Base-by-base conservation (phyloP, 2,888 invertebrate genomes). In the Euplagia quadripunctaria region DNA sequence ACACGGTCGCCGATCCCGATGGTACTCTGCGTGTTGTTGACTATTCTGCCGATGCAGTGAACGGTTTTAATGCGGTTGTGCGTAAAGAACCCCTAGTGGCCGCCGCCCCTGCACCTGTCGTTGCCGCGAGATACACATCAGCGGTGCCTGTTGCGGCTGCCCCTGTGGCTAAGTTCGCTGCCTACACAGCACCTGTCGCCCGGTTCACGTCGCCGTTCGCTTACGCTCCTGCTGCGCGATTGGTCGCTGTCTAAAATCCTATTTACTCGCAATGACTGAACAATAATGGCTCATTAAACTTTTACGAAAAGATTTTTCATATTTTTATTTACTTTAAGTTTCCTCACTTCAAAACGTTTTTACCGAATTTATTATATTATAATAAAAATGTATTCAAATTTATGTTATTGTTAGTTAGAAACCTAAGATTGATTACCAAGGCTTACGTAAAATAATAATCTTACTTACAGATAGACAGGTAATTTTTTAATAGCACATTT, bases 31-130 rank as follows among this genome's bases (percentile, higher is more conserved):
- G 96, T 51, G 74, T 90, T 0, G 95, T 96, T 0, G 94, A 94
- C 78, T 96, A 96, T 82, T 78, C 91, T 42, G 95, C 95, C 3
- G 95, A 95, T 76, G 82, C 94, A 16, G 85, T 94, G 49, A 94
- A 94, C 73, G 95, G 95, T 43, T 95, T 94, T 82, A 94, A 94
- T 84, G 95, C 95, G 1, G 91, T 94, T 3, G 95, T 95, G 52
- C 92, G 94, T 66, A 94, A 95, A 68, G 94, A 95, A 78, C 93
- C 94, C 0, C 77, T 93, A 69, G 89, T 93, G n/a, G 91, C 91
- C 7, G 89, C 90, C 0, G 91, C 96, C 96, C 90, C 97, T 95
- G 83, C 84, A 0, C 82, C 83, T 52, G 80, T 82, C 0, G 79
- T 84, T 3, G 83, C 86, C 6, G 88, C 87, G 8, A 88, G 88